Percentiles rank a stretch among this genome's conserved stretches.
Conservation (phyloP, 1,140 invertebrate species). For the Bombus ignitus region DNA sequence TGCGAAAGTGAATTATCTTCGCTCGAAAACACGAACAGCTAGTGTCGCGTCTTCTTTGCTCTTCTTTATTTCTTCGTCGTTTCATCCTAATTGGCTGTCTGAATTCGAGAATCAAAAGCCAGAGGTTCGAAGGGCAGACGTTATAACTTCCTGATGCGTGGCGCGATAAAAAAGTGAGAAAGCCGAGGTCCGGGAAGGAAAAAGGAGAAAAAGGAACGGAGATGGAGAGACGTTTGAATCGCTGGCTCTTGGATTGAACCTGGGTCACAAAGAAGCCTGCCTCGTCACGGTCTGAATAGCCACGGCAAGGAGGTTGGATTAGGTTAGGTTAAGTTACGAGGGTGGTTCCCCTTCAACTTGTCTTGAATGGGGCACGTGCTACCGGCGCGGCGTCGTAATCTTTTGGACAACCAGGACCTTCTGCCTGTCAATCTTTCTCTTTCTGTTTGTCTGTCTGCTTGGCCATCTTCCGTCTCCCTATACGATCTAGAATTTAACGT, state of each 20-base stretch:
- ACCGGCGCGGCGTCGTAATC: slow-evolving; percentile 67
- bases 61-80: slow-evolving; percentile 14
- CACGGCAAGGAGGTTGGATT: slow-evolving; percentile 73
- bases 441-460: slow-evolving; percentile 54
- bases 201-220: slow-evolving; percentile 4
- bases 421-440: slow-evolving; percentile 51
- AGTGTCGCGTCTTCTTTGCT: not conserved
- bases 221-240: slow-evolving; percentile 65
- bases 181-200: slow-evolving; percentile 4
- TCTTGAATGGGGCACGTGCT: slow-evolving; percentile 79
- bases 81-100: slow-evolving; percentile 52
- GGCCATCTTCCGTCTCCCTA: slow-evolving; percentile 46
- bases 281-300: slow-evolving; percentile 75
- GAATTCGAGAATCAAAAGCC: slow-evolving; percentile 30
- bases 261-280: slow-evolving; percentile 69
- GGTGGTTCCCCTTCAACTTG: slow-evolving; percentile 68
- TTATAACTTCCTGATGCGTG: slow-evolving; percentile 69
- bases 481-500: slow-evolving; percentile 58
- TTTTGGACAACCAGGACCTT: slow-evolving; percentile 61
- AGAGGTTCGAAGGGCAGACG: slow-evolving; percentile 50
- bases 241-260: slow-evolving; percentile 58
- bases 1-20: not conserved
- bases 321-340: slow-evolving; percentile 77
- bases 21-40: not conserved
- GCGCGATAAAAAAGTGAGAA: slow-evolving; percentile 68